A percentile compares a stretch with the other conserved stretches of the same genome.
Evolutionary conservation across 2,797 vertebrate genomes (phyloP).

Genomic region (Benthosema pterotum): DNA sequence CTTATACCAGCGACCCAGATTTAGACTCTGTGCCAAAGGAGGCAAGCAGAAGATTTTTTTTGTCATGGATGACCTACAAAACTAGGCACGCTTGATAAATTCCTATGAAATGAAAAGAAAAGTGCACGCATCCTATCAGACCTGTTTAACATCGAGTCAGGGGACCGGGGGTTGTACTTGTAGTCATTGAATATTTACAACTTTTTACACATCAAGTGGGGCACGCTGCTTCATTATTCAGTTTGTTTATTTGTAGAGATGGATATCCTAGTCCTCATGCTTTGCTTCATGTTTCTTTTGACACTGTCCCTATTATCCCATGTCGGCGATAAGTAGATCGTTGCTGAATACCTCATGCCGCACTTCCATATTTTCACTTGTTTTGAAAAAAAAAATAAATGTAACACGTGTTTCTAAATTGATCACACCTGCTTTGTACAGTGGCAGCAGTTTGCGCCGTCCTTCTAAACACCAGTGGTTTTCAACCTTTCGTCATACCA

Average conservation of each 20-base stretch:
- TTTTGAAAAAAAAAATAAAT: slow-evolving; percentile 13
- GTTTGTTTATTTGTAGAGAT: slow-evolving; percentile 65
- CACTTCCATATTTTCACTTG: slow-evolving; percentile 6
- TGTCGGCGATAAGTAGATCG: slow-evolving; percentile 17
- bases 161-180: slow-evolving; percentile 64
- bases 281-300: slow-evolving; percentile 29
- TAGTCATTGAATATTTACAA: slow-evolving; percentile 73
- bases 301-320: slow-evolving; percentile 27
- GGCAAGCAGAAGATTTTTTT: slow-evolving; percentile 55
- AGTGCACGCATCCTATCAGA: slow-evolving; percentile 44
- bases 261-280: too few relatives aligned
- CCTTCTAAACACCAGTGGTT: too few relatives aligned
- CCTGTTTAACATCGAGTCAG: slow-evolving; percentile 62
- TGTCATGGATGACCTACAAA: slow-evolving; percentile 82
- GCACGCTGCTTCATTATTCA: slow-evolving; percentile 68
- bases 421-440: slow-evolving; percentile 15
- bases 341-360: not conserved
- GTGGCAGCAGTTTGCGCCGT: slow-evolving; percentile 25
- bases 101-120: slow-evolving; percentile 67
- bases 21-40: slow-evolving; percentile 63
- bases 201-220: slow-evolving; percentile 62
- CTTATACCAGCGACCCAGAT: slow-evolving; percentile 74
- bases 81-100: slow-evolving; percentile 76
- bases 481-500: too few relatives aligned
- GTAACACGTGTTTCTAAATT: slow-evolving; percentile 4